These are phyloP conservation scores for Oreochromis mossambicus DNA, from an alignment of 2,797 vertebrate species.

Conservation along the genomic window DNA sequence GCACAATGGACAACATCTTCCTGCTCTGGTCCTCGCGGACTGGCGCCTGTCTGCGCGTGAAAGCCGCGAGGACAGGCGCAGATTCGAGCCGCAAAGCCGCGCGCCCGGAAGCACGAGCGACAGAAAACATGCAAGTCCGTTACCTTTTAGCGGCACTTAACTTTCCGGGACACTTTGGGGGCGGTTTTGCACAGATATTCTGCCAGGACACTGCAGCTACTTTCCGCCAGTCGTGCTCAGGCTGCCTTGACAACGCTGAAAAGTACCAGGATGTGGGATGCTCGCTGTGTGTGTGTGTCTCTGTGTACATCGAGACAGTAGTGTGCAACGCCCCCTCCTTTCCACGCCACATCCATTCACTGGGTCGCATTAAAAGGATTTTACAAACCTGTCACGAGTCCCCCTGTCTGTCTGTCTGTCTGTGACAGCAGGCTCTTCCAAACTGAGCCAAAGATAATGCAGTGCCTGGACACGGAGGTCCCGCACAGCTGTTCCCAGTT, in stretches of 20 bases:
- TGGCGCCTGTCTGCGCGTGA: conserved; percentile 50
- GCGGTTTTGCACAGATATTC: conserved; percentile 55
- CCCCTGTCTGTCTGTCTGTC: not conserved
- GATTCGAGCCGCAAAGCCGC: not conserved
- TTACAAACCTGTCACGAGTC: not conserved
- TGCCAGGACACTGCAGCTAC: conserved; percentile 70
- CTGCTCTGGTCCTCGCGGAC: conserved; percentile 69
- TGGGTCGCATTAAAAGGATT: not conserved
- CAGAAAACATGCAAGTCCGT: conserved; percentile 64
- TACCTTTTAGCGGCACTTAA: conserved; percentile 71
- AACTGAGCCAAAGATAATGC: not conserved
- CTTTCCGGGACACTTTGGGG: conserved; percentile 72
- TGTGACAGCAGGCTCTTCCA: not conserved
- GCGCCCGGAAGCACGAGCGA: not conserved
- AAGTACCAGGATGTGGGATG: conserved; percentile 80
- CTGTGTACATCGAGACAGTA: not conserved
- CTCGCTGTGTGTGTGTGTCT: not conserved
- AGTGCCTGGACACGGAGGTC: not conserved
- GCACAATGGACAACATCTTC: conserved; percentile 76
- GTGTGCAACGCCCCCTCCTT: not conserved
- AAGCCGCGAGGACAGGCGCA: conserved; percentile 9
- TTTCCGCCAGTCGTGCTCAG: conserved; percentile 62
- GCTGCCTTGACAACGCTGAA: conserved; percentile 75
- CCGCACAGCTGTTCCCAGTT: not conserved
- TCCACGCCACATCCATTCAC: not conserved